Base-by-base conservation (phyloP, 2,113 vertebrate genomes). In the Odontophorus gujanensis region DNA sequence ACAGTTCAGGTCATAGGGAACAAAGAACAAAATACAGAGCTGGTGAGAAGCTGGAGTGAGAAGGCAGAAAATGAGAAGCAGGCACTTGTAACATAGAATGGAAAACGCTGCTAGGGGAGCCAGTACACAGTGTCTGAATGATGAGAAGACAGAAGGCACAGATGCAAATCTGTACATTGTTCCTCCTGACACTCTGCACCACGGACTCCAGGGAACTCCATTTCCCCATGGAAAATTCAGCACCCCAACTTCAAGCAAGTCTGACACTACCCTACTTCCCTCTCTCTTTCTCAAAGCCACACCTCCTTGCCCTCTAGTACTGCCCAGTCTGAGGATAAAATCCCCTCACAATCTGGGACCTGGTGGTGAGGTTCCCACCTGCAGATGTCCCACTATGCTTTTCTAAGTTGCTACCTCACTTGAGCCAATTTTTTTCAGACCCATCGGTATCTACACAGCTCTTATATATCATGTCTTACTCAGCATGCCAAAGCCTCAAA, bases 121-220 rank as follows among this genome's bases (percentile, higher is more conserved):
- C 48, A 68, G 12, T 28, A 43, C 16, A 43, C 16, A 76, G 63
- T 17, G 43, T 14, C 18, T 40, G 32, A 36, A 81, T 42, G 7
- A 26, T 30, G 53, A 57, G 7, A 34, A 12, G 28, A 11, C 20
- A 19, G 15, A 90, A 74, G 28, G 36, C 45, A 77, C 59, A 28
- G 36, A 55, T 61, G 24, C 0, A 0, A 51, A 7, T 13, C 67
- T 8, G 9, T 17, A 28, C 1, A 1, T 32, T 12, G 2, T 21
- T 57, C 20, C 53, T 81, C 48, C 55, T 61, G 18, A 45, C 30
- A 20, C 5, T 14, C 57, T 26, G 13, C 25, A 76, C 30, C 24
- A 30, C 32, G 57, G 18, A 32, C 34, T 50, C 32, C 45, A 32
- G 4, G 32, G 9, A 81, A 69, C 12, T 11, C 16, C 63, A 50